These are phyloP conservation scores for Drosophila sturtevanti DNA, from an alignment of 1,140 invertebrate species.

Conservation along the genomic window DNA sequence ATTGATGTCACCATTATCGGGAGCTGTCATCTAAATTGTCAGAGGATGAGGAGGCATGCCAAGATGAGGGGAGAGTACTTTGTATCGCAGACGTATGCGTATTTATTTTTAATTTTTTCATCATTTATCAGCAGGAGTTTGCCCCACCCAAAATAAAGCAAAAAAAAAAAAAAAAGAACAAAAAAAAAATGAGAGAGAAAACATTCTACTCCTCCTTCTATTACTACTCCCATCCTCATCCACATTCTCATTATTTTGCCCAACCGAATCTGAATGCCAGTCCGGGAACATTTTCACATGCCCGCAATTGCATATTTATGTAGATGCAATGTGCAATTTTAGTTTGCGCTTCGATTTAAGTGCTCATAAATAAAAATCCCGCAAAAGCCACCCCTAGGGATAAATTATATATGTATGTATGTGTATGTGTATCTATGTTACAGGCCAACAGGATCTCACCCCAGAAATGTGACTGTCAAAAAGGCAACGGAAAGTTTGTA, in stretches of 20 bases:
- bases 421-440: slow-evolving; percentile 1
- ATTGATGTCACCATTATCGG: slow-evolving; percentile 82
- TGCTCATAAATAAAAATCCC: slow-evolving; percentile 82
- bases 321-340: slow-evolving; percentile 73
- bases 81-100: slow-evolving; percentile 41
- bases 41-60: slow-evolving; percentile 29
- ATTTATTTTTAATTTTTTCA: slow-evolving; percentile 76
- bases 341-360: slow-evolving; percentile 80
- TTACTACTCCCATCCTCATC: not conserved
- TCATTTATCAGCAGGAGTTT: slow-evolving; percentile 67
- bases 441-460: slow-evolving; percentile 19
- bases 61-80: slow-evolving; percentile 14
- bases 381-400: slow-evolving; percentile 22
- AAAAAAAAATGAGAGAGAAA: not conserved
- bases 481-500: slow-evolving; percentile 82
- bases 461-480: slow-evolving; percentile 61
- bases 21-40: slow-evolving; percentile 72
- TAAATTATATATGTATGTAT: not conserved
- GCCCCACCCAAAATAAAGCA: not conserved
- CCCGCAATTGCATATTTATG: slow-evolving; percentile 81
- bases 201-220: not conserved
- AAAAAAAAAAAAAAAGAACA: too few relatives aligned
- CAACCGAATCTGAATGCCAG: not conserved
- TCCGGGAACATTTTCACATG: slow-evolving; percentile 57
- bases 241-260: not conserved